Evolutionary conservation across 2,113 vertebrate genomes (phyloP).

Genomic region (Hippotragus niger): DNA sequence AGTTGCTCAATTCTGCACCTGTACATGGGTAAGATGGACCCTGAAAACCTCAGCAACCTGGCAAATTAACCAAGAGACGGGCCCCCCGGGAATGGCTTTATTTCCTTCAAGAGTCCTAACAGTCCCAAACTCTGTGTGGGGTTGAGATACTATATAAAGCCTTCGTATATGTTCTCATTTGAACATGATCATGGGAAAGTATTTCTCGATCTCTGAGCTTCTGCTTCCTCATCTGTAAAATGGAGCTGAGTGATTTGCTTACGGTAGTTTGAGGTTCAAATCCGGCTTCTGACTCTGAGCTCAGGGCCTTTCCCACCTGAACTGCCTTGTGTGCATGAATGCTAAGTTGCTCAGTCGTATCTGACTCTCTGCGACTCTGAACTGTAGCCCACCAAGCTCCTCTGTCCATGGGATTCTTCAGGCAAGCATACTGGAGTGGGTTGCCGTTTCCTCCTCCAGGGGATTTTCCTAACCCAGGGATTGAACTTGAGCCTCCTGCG

Average conservation of each 20-base stretch:
- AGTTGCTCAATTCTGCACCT: neutral
- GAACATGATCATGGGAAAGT: neutral
- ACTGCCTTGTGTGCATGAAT: neutral
- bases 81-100: neutral
- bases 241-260: fast-evolving
- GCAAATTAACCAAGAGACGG: neutral
- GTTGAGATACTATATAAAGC: neutral
- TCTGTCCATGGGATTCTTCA: neutral
- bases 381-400: neutral
- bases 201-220: neutral
- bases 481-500: neutral
- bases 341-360: neutral
- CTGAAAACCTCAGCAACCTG: neutral
- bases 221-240: neutral
- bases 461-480: neutral
- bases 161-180: no score
- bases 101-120: neutral
- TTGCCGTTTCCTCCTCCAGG: neutral
- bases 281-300: neutral
- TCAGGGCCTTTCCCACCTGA: neutral
- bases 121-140: neutral
- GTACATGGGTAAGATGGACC: neutral
- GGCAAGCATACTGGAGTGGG: neutral
- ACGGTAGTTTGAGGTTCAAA: neutral
- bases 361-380: neutral